Conservation (phyloP, 2,888 invertebrate genomes). For the Hymenopus coronatus region DNA sequence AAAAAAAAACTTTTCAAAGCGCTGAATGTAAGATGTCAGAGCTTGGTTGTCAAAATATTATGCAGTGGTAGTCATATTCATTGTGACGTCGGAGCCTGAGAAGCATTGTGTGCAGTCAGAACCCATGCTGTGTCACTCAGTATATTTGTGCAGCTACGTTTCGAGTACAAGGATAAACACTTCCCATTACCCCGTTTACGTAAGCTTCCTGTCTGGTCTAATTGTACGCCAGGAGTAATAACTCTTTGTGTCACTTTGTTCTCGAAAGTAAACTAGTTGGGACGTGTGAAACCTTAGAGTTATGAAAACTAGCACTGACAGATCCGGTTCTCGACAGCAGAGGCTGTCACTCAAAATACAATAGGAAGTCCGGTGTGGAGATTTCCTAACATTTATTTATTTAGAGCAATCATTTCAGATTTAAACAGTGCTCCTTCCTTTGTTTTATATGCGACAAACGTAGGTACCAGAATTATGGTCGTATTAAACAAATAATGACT, state of each 20-base stretch:
- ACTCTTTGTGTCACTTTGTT: not conserved
- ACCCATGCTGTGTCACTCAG: not conserved
- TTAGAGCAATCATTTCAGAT: no score
- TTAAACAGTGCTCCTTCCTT: no score
- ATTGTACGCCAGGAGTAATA: not conserved
- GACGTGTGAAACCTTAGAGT: not conserved
- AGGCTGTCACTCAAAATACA: not conserved
- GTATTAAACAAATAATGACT: no score
- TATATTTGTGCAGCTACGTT: not conserved
- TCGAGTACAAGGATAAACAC: not conserved
- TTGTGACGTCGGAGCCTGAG: not conserved
- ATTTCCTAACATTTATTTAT: no score
- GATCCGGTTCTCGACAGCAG: not conserved
- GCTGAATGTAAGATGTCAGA: no score
- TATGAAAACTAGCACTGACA: not conserved
- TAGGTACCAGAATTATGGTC: no score
- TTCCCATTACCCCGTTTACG: not conserved
- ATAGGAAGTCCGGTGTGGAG: no score
- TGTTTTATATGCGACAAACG: no score
- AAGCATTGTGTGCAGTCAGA: not conserved
- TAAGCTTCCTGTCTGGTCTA: not conserved
- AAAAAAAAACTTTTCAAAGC: no score
- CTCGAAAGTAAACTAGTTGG: not conserved
- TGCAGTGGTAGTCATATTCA: no score
- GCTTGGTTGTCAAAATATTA: no score